phyloP scores from a whole-genome alignment of 2,797 vertebrate species.

The Craterocephalus amniculus region DNA sequence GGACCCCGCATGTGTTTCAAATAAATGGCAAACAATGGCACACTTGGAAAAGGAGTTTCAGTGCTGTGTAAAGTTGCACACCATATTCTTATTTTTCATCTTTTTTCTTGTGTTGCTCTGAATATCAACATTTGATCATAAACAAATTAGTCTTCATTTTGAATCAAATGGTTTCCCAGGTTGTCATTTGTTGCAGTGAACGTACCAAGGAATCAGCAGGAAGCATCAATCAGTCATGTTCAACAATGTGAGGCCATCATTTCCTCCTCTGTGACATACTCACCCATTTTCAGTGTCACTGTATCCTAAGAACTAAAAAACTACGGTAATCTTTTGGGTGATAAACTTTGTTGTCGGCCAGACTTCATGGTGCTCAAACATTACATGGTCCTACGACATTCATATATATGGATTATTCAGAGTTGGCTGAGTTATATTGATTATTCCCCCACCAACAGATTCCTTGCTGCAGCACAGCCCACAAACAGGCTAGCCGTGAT shows the following conservation, averaged over 20 bases:
- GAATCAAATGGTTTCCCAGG: constrained; percentile 45
- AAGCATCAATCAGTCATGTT: constrained; percentile 24
- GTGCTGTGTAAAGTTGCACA: background rate
- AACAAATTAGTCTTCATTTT: background rate
- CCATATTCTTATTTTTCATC: background rate
- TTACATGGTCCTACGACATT: background rate
- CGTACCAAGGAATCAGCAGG: constrained; percentile 28
- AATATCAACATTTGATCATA: background rate
- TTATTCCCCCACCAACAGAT: constrained; percentile 45
- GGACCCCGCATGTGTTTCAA: constrained; percentile 38
- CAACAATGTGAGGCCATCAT: background rate
- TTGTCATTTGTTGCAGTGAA: constrained; percentile 53
- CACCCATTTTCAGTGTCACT: constrained; percentile 2
- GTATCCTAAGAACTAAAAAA: background rate
- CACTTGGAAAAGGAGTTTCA: constrained; percentile 47
- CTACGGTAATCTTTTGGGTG: background rate
- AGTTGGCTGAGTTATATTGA: constrained; percentile 24
- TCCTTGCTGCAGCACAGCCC: constrained; percentile 23
- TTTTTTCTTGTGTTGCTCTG: background rate
- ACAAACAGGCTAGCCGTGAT: constrained; percentile 3
- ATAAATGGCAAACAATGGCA: constrained; percentile 56
- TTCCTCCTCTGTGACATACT: background rate
- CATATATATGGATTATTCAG: background rate
- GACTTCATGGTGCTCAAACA: background rate
- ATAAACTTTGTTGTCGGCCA: background rate